A percentile compares a stretch with the other conserved stretches of the same genome.
Conservation (phyloP, 30 jellyfish, hydroid and myxozoan species). For the Nemopilema nomurai region DNA sequence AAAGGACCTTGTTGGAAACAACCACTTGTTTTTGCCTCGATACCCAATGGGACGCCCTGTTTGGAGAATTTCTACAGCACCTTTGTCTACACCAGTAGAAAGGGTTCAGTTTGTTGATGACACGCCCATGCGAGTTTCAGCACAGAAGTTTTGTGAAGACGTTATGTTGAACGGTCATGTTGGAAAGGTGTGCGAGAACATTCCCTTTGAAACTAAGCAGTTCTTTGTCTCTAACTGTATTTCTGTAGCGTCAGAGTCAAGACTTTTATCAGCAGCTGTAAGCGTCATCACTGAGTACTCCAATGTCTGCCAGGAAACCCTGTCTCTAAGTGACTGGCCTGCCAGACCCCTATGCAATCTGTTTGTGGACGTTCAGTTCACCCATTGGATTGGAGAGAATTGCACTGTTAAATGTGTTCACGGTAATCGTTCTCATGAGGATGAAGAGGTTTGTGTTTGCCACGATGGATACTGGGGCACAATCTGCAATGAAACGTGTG, state of each 20-base stretch:
- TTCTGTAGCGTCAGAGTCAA: background rate
- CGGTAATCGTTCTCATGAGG: conserved; percentile 32
- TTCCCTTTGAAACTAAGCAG: conserved; percentile 14
- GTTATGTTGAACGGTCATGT: conserved; percentile 33
- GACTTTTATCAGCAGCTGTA: conserved; percentile 30
- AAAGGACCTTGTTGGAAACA: conserved; percentile 46
- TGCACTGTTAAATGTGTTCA: conserved; percentile 57
- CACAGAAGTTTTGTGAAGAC: conserved; percentile 45
- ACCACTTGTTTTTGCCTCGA: conserved; percentile 40
- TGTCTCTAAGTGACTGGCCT: conserved; percentile 64
- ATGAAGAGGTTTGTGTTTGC: conserved; percentile 39
- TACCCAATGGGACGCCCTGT: conserved; percentile 56
- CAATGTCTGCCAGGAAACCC: conserved; percentile 24
- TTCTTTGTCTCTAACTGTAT: conserved; percentile 44
- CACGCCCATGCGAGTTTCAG: conserved; percentile 11
- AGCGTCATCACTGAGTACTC: conserved; percentile 40
- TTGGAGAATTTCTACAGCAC: conserved; percentile 58
- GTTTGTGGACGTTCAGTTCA: conserved; percentile 34
- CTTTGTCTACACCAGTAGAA: conserved; percentile 29
- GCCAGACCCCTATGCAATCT: conserved; percentile 55
- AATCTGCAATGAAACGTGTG: conserved; percentile 43
- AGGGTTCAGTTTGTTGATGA: conserved; percentile 31
- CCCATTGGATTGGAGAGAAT: conserved; percentile 61
- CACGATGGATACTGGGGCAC: conserved; percentile 61
- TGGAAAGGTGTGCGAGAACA: conserved; percentile 36